phyloP scores from a whole-genome alignment of 2,113 vertebrate genomes.

The Aldabrachelys gigantea region DNA sequence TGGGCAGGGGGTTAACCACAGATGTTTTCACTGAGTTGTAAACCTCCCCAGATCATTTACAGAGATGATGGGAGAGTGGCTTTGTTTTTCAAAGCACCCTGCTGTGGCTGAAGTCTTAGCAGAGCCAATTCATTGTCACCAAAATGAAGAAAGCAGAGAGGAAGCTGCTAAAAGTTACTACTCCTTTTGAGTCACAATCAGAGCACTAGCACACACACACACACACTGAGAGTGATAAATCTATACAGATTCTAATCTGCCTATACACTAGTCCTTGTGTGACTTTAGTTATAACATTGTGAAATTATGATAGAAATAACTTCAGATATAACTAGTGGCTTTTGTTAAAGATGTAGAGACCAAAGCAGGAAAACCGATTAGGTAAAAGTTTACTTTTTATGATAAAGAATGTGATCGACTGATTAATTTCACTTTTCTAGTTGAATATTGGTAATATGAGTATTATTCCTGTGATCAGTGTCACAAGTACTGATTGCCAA shows the following conservation, averaged over 20 bases:
- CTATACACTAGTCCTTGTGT: not conserved
- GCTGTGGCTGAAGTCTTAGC: constrained; percentile 15
- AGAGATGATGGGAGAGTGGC: not conserved
- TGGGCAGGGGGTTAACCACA: not conserved
- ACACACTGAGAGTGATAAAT: not conserved
- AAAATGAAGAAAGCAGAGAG: not conserved
- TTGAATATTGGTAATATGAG: not conserved
- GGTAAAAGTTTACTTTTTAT: not conserved
- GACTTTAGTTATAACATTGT: not conserved
- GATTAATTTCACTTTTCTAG: not conserved
- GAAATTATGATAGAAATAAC: not conserved
- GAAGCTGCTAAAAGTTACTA: not conserved
- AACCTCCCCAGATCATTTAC: constrained; percentile 14
- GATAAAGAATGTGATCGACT: not conserved
- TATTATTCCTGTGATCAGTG: not conserved
- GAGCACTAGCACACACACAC: not conserved
- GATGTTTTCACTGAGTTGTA: constrained; percentile 34
- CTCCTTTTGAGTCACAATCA: not conserved
- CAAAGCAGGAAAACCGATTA: not conserved
- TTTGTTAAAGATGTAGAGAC: not conserved
- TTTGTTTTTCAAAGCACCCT: constrained; percentile 10
- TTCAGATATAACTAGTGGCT: not conserved
- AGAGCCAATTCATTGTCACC: not conserved
- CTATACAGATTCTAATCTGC: not conserved
- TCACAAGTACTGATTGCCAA: constrained; percentile 18